Conservation (phyloP, 2,888 invertebrate genomes). For the Ganaspis brasiliensis region DNA sequence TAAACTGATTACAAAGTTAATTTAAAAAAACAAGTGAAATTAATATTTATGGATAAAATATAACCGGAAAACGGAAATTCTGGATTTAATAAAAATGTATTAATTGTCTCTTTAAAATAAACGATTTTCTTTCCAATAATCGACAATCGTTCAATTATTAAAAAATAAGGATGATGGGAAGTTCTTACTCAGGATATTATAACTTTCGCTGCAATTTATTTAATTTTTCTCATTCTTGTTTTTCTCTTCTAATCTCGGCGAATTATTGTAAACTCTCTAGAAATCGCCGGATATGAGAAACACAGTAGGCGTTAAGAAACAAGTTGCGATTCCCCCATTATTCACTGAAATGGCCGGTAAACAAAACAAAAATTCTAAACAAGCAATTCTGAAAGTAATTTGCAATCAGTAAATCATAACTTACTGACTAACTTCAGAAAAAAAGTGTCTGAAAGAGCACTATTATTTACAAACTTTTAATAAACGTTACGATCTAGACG, state of each 20-base stretch:
- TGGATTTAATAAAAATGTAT: no score
- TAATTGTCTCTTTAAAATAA: no score
- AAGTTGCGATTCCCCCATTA: conserved; percentile 35
- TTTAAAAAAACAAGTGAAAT: no score
- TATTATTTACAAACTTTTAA: neutral
- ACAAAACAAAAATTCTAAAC: conserved; percentile 17
- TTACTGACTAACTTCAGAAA: neutral
- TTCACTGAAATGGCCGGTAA: conserved; percentile 14
- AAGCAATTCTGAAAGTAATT: conserved; percentile 23
- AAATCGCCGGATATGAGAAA: conserved; percentile 71
- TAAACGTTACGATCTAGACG: no score
- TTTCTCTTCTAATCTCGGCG: conserved; percentile 3
- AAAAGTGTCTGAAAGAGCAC: neutral
- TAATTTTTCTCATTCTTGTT: conserved; percentile 11
- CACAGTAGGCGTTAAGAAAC: conserved; percentile 61
- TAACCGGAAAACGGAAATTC: no score
- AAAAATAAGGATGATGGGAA: neutral
- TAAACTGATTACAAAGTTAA: no score
- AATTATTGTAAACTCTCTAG: conserved; percentile 56
- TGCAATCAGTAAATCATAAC: conserved; percentile 18
- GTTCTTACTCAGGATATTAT: neutral
- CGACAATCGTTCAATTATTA: neutral
- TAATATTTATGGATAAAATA: no score
- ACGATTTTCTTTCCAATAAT: no score
- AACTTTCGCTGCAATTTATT: conserved; percentile 30